Evolutionary conservation across 2,113 vertebrate species (phyloP), one percentile per base, ranked within the genome.

Genomic region (Rhineura floridana): DNA sequence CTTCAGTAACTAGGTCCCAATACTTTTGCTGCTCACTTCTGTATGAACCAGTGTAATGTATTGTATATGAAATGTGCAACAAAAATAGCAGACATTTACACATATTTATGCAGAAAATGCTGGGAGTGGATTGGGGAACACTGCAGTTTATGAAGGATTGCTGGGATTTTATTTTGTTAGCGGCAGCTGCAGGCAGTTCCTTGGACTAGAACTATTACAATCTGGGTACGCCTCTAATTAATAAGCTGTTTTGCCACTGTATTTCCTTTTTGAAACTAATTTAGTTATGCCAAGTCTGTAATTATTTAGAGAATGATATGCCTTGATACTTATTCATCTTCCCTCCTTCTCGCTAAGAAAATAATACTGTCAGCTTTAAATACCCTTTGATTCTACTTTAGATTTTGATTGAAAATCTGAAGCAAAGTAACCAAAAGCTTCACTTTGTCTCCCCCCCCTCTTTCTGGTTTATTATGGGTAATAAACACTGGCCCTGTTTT

Each of bases 231-330:
- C 94, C 95, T 96, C 96, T 96, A 97, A 97, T 97, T 97, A 97
- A 95, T 96, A 96, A 96, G 94, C 97, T 95, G 95, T 96, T 96
- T 95, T 96, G 95, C 94, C 92, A 94, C 95, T 93, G 94, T 92
- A 96, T 96, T 97, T 97, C 96, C 95, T 96, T 97, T 96, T 95
- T 94, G 93, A 96, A 96, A 97, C 94, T 96, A 96, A 97, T 97
- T 97, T 96, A 96, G 95, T 91, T 95, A 96, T 94, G 96, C 96
- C 96, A 97, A 93, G 89, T 87, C 91, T 94, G 94, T 94, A 96
- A 96, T 97, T 97, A 97, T 97, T 97, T 96, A 96, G 95, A 95
- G 96, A 96, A 96, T 95, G 96, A 96, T 96, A 93, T 93, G 96
- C 87, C 91, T 97, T 94, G 95, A 91, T 77, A 86, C 95, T 95